A percentile compares a stretch with the other conserved stretches of the same genome.
Evolutionary conservation across 2,113 vertebrate genomes (phyloP).

Genomic region (Hippopotamus amphibius): DNA sequence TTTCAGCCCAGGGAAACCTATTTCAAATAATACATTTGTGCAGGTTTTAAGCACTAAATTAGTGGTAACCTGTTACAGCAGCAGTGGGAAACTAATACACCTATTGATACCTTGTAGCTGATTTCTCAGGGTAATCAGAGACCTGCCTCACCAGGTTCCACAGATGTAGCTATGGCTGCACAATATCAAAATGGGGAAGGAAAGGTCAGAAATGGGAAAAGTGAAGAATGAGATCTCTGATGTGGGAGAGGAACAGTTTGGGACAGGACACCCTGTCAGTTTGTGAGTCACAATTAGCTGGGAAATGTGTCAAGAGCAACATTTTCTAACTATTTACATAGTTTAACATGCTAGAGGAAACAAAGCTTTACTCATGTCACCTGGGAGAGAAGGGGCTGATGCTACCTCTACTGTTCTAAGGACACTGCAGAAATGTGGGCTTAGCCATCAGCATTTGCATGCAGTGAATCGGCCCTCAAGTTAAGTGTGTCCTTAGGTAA

Average conservation of each 20-base stretch:
- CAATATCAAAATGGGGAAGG: accelerated
- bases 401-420: neutral
- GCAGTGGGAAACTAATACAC: neutral
- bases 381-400: neutral
- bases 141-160: neutral
- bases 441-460: neutral
- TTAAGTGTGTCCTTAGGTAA: neutral
- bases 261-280: neutral
- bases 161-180: too few species aligned
- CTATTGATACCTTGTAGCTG: neutral
- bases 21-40: neutral
- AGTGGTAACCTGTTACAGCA: neutral
- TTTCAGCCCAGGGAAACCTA: neutral
- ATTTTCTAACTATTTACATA: too few species aligned
- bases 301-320: neutral
- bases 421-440: too few species aligned
- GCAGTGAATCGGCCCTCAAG: neutral
- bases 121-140: neutral
- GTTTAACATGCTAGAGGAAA: neutral
- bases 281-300: neutral
- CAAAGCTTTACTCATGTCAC: neutral
- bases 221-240: neutral
- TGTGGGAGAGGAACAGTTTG: accelerated
- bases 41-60: neutral
- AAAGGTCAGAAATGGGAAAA: neutral